phyloP scores from a whole-genome alignment of 2,888 invertebrate genomes.

The Fragum fragum region DNA sequence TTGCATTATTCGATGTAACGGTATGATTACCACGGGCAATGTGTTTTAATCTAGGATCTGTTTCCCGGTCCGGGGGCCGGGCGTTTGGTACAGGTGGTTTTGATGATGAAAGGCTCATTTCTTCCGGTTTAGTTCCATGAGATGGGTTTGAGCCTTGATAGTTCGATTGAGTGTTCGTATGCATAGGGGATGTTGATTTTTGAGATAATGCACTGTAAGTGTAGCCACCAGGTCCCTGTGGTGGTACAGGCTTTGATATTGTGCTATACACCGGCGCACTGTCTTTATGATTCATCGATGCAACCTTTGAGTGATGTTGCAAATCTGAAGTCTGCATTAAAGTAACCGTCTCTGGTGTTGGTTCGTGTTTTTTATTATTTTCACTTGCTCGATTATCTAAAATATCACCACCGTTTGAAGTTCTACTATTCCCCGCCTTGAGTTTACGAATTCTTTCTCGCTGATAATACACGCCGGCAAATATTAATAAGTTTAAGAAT shows the following conservation, averaged over 20 bases:
- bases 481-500: constrained; percentile 96
- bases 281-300: constrained; percentile 58
- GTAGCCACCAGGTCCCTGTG: constrained; percentile 69
- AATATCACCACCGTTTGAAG: constrained; percentile 46
- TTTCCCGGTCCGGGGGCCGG: constrained; percentile 50
- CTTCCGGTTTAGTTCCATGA: constrained; percentile 31
- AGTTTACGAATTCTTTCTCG: constrained; percentile 84
- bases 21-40: constrained; percentile 66
- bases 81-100: constrained; percentile 25
- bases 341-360: constrained; percentile 44
- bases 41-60: constrained; percentile 56
- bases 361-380: constrained; percentile 26
- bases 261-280: constrained; percentile 62
- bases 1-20: constrained; percentile 77
- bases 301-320: constrained; percentile 32
- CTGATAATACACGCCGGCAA: constrained; percentile 98
- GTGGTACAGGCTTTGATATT: constrained; percentile 67
- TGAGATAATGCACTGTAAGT: constrained; percentile 80
- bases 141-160: constrained; percentile 9
- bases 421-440: constrained; percentile 46
- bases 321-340: constrained; percentile 45
- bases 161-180: constrained; percentile 60
- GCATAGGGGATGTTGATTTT: constrained; percentile 80
- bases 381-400: constrained; percentile 27
- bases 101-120: constrained; percentile 32